These are phyloP conservation scores for Neoascia interrupta DNA, from an alignment of 2,888 invertebrate species.

Conservation along the genomic window DNA sequence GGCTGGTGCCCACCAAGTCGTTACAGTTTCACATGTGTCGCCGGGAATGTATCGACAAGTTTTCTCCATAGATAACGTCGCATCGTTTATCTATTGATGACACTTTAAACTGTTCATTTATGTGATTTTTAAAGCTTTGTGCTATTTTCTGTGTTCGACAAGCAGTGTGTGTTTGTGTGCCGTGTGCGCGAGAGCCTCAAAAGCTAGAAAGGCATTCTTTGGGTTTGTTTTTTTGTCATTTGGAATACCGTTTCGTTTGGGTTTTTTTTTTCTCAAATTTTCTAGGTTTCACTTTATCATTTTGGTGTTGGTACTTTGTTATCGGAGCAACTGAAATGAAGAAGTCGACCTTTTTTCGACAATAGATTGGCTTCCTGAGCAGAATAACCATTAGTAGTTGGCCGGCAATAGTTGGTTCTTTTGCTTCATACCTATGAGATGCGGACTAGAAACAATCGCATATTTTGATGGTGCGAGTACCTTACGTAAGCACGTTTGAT, in stretches of 20 bases:
- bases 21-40: constrained; percentile 58
- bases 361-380: constrained; percentile 42
- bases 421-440: background rate
- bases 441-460: constrained; percentile 31
- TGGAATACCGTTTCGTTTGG: constrained; percentile 52
- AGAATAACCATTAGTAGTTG: constrained; percentile 38
- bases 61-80: constrained; percentile 54
- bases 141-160: constrained; percentile 63
- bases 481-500: too few species aligned
- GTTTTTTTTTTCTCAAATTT: constrained; percentile 9
- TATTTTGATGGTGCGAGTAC: too few species aligned
- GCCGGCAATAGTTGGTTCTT: background rate
- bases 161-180: too few species aligned
- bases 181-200: too few species aligned
- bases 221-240: constrained; percentile 22
- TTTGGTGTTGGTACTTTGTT: constrained; percentile 51
- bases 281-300: constrained; percentile 57
- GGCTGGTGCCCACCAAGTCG: constrained; percentile 14
- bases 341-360: constrained; percentile 38
- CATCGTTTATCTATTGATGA: constrained; percentile 70
- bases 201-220: constrained; percentile 16
- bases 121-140: constrained; percentile 68
- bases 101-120: constrained; percentile 69
- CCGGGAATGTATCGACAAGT: constrained; percentile 50
- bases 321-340: constrained; percentile 33